Evolutionary conservation across 1,140 invertebrate species (phyloP), one percentile per base, ranked within the genome.

Genomic region (Platyscapa corneri): DNA sequence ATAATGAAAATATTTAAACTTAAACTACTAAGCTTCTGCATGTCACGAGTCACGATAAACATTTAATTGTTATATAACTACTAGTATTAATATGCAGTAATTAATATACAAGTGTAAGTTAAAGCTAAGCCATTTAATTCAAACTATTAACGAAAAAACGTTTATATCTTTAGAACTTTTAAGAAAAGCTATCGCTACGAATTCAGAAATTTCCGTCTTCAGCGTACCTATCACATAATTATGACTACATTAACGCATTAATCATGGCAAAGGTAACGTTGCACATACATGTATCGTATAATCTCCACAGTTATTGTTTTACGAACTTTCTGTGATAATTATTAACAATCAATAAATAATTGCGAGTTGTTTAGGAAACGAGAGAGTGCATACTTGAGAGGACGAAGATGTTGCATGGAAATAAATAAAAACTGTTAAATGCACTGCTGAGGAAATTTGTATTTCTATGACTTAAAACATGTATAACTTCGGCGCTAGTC

Each of bases 241-340:
- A 53, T n/a, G 34, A 34, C 39, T 77, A 70, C 27, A 78, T 74
- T 34, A 81, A 64, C n/a, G 65, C 65, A 79, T 18, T 39, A 64
- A 12, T 39, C 60, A 85, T 53, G 42, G 64, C 60, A 56, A 60
- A 37, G 72, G n/a, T 18, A 56, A 88, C 27, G n/a, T 18, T 46
- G 87, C 27, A 46, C n/a, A 53, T 34, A 83, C 70, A 34, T 77
- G 34, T 64, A 82, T 83, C 42, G 81, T 79, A 86, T 82, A 78
- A 84, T 87, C 88, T 89, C 90, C 90, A 91, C 90, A 87, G 88
- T 88, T 89, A 91, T 92, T 93, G 89, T 91, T 93, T 93, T 92
- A 92, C 88, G 89, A 93, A 92, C 92, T 93, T 93, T 93, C 93
- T 93, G 93, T 93, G 93, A 93, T 93, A 93, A 93, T 93, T 93